Conservation (phyloP, 2,888 invertebrate genomes). For the Biston betularia region DNA sequence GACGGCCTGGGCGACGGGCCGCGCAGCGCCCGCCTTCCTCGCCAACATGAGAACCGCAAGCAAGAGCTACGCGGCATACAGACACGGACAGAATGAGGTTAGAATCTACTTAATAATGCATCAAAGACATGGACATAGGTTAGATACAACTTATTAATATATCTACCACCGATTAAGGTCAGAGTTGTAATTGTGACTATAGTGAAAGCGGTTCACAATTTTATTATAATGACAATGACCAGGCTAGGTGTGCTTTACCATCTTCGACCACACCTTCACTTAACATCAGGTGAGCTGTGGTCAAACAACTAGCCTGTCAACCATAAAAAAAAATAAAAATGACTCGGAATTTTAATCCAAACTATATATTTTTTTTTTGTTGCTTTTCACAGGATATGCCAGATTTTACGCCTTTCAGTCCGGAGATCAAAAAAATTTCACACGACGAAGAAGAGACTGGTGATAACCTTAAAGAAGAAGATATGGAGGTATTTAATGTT, state of each 20-base stretch:
- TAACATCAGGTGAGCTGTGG: too few relatives aligned
- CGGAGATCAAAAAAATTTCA: slow-evolving; percentile 41
- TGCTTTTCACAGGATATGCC: slow-evolving; percentile 58
- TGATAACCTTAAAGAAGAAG: slow-evolving; percentile 55
- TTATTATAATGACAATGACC: too few relatives aligned
- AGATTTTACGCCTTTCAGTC: slow-evolving; percentile 62
- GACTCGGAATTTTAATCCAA: background rate
- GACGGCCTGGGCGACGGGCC: slow-evolving; percentile 92
- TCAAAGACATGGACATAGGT: too few relatives aligned
- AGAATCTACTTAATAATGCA: background rate
- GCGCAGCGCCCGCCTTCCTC: slow-evolving; percentile 92
- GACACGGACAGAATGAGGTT: slow-evolving; percentile 20
- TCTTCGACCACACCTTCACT: too few relatives aligned
- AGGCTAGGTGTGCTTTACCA: too few relatives aligned
- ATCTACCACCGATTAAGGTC: too few relatives aligned
- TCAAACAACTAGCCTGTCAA: too few relatives aligned
- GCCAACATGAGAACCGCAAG: slow-evolving; percentile 85
- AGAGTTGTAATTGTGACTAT: too few relatives aligned
- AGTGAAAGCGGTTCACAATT: too few relatives aligned
- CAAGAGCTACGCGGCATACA: slow-evolving; percentile 24
- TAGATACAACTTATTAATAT: too few relatives aligned
- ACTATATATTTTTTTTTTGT: background rate
- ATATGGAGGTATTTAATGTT: slow-evolving; percentile 64
- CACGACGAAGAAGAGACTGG: slow-evolving; percentile 26
- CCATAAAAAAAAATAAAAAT: too few relatives aligned